Evolutionary conservation across 1,140 invertebrate genomes (phyloP), one percentile per base, ranked within the genome.

Genomic region (Pantala flavescens): DNA sequence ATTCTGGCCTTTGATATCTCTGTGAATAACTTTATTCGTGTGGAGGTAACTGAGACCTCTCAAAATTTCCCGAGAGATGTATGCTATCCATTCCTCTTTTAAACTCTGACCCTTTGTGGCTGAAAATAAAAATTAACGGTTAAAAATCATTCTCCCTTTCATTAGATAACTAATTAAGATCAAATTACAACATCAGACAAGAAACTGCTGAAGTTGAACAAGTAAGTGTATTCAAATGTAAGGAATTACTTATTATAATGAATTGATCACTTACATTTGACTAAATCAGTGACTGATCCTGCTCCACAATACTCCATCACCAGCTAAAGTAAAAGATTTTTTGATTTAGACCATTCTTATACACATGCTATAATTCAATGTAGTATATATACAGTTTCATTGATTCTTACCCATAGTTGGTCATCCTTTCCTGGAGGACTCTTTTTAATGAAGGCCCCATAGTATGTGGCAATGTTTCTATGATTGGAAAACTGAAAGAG

Each of bases 231-330:
- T 36, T 36, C 28, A 5, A 36, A 36, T 36, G 28, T 5, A 9
- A 5, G 9, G 9, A 36, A 36, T 36, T 36, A 36, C 9, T 36
- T 36, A 5, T 5, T 36, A 36, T 5, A 36, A 5, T 74, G 1
- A 24, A 74, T 12, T 24, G 43, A 24, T 23, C 11, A 79, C 80
- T 82, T 81, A 86, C 85, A 97, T 88, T 99, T 99, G 63, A 99
- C 97, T 80, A 99, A 88, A 86, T 99, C 98, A 75, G 98, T 99
- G 19, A 99, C 95, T 74, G 96, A 98, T 74, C 96, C 98, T 82
- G 97, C 97, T 79, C 98, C 98, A 88, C 98, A 99, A 83, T 99
- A 99, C 84, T 99, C 98, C 98, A 99, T 99, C 42, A 99, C 98
- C 80, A 99, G 87, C 88, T 89, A 78, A 21, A 79, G 78, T 73